Conservation (phyloP, 2,888 invertebrate species). For the Plebejus argus region DNA sequence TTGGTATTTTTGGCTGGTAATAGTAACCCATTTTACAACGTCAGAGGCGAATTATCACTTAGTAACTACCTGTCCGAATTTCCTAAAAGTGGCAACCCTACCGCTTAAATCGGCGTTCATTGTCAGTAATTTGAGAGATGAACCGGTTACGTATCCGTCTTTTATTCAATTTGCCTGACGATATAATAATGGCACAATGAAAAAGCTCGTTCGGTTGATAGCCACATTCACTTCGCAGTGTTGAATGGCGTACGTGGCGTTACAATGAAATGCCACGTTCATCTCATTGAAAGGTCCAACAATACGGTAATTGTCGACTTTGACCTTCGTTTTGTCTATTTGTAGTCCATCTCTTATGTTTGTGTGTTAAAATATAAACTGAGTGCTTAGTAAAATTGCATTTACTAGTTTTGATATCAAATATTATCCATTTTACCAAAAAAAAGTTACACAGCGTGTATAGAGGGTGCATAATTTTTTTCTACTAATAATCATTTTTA, state of each 20-base stretch:
- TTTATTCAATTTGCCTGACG: conserved; percentile 59
- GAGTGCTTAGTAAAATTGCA: neutral
- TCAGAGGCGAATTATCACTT: neutral
- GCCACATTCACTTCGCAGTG: conserved; percentile 45
- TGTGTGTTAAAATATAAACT: neutral
- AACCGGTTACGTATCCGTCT: conserved; percentile 47
- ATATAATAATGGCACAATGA: conserved; percentile 49
- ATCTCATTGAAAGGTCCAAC: conserved; percentile 36
- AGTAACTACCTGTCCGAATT: neutral
- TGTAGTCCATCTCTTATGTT: conserved; percentile 31
- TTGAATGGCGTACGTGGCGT: conserved; percentile 36
- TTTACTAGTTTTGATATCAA: too few relatives aligned
- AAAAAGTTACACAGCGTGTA: too few relatives aligned
- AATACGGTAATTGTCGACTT: conserved; percentile 38
- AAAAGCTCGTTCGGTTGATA: conserved; percentile 44
- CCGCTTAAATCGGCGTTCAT: conserved; percentile 52
- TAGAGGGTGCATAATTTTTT: too few relatives aligned
- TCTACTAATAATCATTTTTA: too few relatives aligned
- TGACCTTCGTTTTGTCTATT: conserved; percentile 38
- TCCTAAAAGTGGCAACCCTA: neutral
- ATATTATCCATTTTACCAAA: too few relatives aligned
- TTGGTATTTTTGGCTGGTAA: too few relatives aligned
- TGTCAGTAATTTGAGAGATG: conserved; percentile 58
- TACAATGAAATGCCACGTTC: conserved; percentile 40
- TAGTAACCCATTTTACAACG: too few relatives aligned